Base-by-base conservation (phyloP, 1,140 invertebrate species). In the Diachasma alloeum region DNA sequence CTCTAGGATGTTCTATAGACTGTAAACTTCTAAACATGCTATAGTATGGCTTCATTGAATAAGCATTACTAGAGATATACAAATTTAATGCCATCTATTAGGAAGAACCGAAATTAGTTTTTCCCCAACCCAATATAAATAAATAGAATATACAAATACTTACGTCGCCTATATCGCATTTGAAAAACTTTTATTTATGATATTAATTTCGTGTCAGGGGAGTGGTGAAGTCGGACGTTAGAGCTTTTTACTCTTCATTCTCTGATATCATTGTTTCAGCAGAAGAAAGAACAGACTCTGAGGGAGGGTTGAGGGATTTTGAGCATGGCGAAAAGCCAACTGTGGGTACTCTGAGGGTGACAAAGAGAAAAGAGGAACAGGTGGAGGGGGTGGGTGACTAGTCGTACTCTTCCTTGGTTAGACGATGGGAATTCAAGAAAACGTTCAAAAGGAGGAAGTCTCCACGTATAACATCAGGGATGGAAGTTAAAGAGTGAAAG, bases 201-300 rank as follows among this genome's bases (percentile, higher is more conserved):
- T 89, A 90, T 90, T 90, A 90, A 90, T 90, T 90, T 89, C 79
- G n/a, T 79, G 80, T 72, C 76, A 80, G 76, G 88, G 88, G 88
- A 88, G 87, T 88, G 89, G 85, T 89, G 88, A 90, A 89, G 86
- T 84, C 87, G 80, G 81, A 74, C 76, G 77, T 72, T 84, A 31
- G 19, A 72, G 78, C 56, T 59, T 31, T 53, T 19, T 75, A 68
- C 70, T 48, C 73, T 44, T 75, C 75, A 74, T 86, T 81, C 82
- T 81, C 84, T 80, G 89, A 89, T 90, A 90, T 88, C 88, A 90
- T 90, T 90, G 89, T 90, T 85, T 89, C 79, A 82, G 81, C 78
- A 83, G 79, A 77, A 80, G 77, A 75, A 78, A 75, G 77, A 75
- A 78, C 2, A 31, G 31, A 31, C 31, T n/a, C n/a, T 31, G 31